Percentiles rank a stretch among this genome's conserved stretches.
Evolutionary conservation across 2,797 vertebrate species (phyloP).

Genomic region (Poecilia velifera): DNA sequence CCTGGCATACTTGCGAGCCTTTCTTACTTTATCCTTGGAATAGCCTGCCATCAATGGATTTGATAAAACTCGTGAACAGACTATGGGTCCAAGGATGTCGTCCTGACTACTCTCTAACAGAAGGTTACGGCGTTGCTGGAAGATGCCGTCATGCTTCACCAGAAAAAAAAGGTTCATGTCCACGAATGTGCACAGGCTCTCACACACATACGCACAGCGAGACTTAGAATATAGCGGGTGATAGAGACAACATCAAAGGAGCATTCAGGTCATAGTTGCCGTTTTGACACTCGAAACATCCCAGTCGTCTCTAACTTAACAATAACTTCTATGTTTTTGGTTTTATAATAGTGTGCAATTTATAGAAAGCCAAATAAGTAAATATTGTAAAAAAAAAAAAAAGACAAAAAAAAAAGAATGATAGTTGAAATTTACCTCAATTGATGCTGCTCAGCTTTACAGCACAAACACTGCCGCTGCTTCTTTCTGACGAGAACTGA

Average conservation of each 20-base stretch:
- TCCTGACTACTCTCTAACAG: slow-evolving; percentile 62
- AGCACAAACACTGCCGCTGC: slow-evolving; percentile 24
- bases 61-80: slow-evolving; percentile 54
- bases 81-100: slow-evolving; percentile 42
- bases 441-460: slow-evolving; percentile 41
- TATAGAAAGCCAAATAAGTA: background rate
- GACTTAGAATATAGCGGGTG: slow-evolving; percentile 45
- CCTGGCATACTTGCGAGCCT: slow-evolving; percentile 38
- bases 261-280: slow-evolving; percentile 42
- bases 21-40: slow-evolving; percentile 53
- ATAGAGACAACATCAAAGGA: slow-evolving; percentile 56
- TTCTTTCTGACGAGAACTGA: slow-evolving; percentile 55
- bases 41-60: slow-evolving; percentile 64
- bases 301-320: slow-evolving; percentile 30
- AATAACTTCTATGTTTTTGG: background rate
- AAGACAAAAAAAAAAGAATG: slow-evolving; percentile 1
- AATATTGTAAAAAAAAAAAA: slow-evolving; percentile 3
- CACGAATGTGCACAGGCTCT: slow-evolving; percentile 14
- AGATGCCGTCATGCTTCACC: slow-evolving; percentile 52
- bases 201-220: slow-evolving; percentile 17
- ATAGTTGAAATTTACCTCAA: slow-evolving; percentile 44
- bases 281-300: slow-evolving; percentile 47
- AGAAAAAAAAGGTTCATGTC: slow-evolving; percentile 31
- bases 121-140: slow-evolving; percentile 42
- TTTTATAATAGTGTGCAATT: background rate